Percentiles rank a stretch among this genome's conserved stretches.
Evolutionary conservation across 2,113 vertebrate genomes (phyloP).

Genomic region (Chamaetylas fuelleborni): DNA sequence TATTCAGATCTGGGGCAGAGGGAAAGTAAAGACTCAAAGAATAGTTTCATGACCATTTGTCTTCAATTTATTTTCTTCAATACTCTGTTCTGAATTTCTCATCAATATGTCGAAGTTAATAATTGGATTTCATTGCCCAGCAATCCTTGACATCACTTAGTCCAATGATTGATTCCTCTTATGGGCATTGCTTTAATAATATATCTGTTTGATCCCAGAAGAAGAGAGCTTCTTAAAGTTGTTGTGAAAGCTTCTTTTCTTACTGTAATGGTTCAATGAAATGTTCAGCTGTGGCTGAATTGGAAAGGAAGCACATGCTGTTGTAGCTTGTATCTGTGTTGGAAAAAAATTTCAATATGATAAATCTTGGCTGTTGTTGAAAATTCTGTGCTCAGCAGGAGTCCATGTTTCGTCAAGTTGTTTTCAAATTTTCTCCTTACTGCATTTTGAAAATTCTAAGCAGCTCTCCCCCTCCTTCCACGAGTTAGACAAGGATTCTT

Average conservation of each 20-base stretch:
- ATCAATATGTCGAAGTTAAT: background rate
- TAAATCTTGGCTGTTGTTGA: slow-evolving; percentile 33
- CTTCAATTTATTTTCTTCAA: background rate
- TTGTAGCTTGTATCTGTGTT: background rate
- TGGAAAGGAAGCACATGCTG: background rate
- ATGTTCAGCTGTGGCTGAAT: background rate
- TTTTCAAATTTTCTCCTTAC: slow-evolving; percentile 12
- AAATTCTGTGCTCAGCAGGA: background rate
- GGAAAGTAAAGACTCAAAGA: background rate
- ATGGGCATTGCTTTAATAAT: background rate
- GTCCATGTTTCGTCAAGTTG: background rate
- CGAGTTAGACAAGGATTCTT: background rate
- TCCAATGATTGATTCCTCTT: background rate
- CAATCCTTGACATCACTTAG: background rate
- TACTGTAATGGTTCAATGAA: background rate
- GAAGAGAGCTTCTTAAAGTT: background rate
- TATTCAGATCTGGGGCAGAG: background rate
- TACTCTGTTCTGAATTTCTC: background rate
- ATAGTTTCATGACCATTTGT: background rate
- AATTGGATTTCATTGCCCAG: background rate
- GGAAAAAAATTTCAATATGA: background rate
- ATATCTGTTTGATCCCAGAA: background rate
- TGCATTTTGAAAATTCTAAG: background rate
- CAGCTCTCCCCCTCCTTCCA: background rate
- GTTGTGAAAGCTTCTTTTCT: background rate